These are phyloP conservation scores for Centrocercus urophasianus DNA, from an alignment of 2,113 vertebrate genomes.

Conservation along the genomic window DNA sequence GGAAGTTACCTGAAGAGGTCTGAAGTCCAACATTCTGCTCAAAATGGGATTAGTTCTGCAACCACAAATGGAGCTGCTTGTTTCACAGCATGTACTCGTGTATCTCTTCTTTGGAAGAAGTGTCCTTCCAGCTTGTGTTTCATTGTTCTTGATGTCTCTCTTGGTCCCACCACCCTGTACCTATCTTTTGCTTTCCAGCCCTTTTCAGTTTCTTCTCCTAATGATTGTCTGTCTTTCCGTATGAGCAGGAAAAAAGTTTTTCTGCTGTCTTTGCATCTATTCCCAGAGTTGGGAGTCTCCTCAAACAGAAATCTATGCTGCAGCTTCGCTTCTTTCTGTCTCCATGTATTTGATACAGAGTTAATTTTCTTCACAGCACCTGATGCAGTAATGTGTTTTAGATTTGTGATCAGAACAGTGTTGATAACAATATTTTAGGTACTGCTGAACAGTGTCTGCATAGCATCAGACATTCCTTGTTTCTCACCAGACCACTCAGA, in stretches of 20 bases:
- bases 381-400: not conserved
- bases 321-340: not conserved
- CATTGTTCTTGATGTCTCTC: not conserved
- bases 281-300: not conserved
- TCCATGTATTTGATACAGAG: not conserved
- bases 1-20: not conserved
- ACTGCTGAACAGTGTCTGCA: too few species aligned
- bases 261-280: not conserved
- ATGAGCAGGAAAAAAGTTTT: not conserved
- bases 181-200: not conserved
- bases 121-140: not conserved
- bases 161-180: not conserved
- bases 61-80: not conserved
- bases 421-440: not conserved
- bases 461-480: not conserved
- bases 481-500: not conserved
- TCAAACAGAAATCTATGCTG: not conserved
- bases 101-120: not conserved
- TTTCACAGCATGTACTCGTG: not conserved
- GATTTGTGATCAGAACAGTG: not conserved
- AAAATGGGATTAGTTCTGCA: not conserved
- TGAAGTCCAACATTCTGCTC: not conserved
- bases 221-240: not conserved
- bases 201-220: not conserved
- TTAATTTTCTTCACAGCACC: not conserved